Evolutionary conservation across 2,113 vertebrate genomes (phyloP).

Genomic region (Rhinolophus sinicus): DNA sequence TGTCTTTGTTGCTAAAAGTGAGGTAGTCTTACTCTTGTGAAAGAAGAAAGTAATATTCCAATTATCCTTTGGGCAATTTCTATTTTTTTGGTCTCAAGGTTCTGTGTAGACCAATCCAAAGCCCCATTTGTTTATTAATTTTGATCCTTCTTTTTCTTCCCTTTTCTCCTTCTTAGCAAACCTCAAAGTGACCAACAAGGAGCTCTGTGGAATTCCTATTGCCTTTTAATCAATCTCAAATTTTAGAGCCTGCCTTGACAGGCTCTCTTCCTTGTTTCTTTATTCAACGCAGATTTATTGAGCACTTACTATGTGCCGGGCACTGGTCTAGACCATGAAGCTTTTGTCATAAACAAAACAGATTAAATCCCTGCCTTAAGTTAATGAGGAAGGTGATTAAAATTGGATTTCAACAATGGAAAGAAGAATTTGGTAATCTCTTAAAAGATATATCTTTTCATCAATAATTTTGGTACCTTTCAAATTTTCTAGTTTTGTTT

Average conservation of each 20-base stretch:
- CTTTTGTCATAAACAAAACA: neutral
- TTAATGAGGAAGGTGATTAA: conserved; percentile 6
- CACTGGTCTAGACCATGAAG: neutral
- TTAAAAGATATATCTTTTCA: neutral
- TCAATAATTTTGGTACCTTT: neutral
- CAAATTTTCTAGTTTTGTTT: neutral
- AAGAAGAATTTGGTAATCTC: neutral
- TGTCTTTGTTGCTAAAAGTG: neutral
- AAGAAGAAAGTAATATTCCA: neutral
- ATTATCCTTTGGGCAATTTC: neutral
- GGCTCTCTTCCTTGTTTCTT: neutral
- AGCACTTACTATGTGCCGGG: neutral
- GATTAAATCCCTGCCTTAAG: neutral
- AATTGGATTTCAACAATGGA: neutral
- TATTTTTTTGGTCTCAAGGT: neutral
- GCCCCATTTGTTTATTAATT: neutral
- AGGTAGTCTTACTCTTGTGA: neutral
- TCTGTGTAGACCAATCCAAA: neutral
- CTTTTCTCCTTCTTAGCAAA: neutral
- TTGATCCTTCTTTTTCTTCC: neutral
- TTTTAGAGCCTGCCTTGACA: neutral
- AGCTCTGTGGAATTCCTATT: neutral
- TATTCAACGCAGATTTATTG: neutral
- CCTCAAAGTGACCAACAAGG: neutral
- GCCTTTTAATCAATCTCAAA: neutral